These are phyloP conservation scores for Clarias magur DNA, from an alignment of 2,113 vertebrate genomes.

Conservation along the genomic window DNA sequence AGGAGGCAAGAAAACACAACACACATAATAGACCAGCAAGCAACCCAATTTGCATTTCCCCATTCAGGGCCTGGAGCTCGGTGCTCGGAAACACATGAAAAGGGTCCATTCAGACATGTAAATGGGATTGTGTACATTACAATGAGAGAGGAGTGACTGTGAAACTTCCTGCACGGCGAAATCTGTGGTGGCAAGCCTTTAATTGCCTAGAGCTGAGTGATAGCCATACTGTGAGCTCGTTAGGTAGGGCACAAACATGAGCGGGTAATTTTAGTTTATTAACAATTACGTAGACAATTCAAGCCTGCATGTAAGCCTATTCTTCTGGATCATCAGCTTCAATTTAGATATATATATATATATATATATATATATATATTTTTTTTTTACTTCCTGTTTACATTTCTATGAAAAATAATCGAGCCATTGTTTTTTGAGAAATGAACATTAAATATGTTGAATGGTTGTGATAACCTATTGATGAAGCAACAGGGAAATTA, in stretches of 20 bases:
- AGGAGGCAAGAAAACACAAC: conserved; percentile 81
- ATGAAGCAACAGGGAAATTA: conserved; percentile 16
- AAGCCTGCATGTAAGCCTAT: background rate
- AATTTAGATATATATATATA: background rate
- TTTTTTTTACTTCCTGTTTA: conserved; percentile 24
- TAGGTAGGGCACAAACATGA: conserved; percentile 61
- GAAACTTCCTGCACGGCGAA: conserved; percentile 83
- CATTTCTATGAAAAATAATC: conserved; percentile 1
- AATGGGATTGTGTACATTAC: conserved; percentile 86
- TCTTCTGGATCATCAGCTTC: background rate
- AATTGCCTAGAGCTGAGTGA: conserved; percentile 78
- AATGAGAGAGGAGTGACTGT: conserved; percentile 90
- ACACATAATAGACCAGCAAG: conserved; percentile 88
- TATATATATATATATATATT: background rate
- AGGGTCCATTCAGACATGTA: conserved; percentile 90
- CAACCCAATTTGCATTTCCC: conserved; percentile 87
- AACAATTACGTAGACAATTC: conserved; percentile 40
- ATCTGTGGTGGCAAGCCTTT: conserved; percentile 81
- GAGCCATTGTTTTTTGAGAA: background rate
- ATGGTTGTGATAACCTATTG: conserved; percentile 21
- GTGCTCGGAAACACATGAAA: conserved; percentile 87
- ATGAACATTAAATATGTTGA: background rate
- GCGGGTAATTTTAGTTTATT: conserved; percentile 49
- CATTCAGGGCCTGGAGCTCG: conserved; percentile 73
- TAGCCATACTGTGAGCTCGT: conserved; percentile 82